Percentiles rank a stretch among this genome's conserved stretches.
Evolutionary conservation across 2,113 vertebrate genomes (phyloP).

Genomic region (Cinclus mexicanus): DNA sequence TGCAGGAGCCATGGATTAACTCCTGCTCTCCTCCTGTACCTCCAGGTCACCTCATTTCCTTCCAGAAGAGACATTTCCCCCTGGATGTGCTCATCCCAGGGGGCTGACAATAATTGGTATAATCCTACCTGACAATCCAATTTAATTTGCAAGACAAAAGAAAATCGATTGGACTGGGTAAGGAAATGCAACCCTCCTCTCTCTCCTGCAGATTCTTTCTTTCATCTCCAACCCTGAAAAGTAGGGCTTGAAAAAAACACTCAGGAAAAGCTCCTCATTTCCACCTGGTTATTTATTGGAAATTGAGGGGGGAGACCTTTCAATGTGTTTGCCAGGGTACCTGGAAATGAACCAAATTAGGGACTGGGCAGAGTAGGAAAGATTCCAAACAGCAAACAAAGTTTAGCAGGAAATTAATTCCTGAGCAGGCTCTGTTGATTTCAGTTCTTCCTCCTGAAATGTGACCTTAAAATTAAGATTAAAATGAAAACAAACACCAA

Average conservation of each 20-base stretch:
- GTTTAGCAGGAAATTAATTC: conserved; percentile 46
- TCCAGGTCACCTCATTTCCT: neutral
- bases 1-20: neutral
- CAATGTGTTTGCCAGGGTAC: neutral
- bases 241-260: neutral
- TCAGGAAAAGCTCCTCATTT: conserved; percentile 9
- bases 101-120: neutral
- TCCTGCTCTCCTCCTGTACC: neutral
- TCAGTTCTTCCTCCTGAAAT: neutral
- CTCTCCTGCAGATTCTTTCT: neutral
- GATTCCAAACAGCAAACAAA: neutral
- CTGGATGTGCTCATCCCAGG: neutral
- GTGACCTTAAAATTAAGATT: neutral
- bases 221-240: neutral
- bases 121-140: neutral
- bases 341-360: neutral
- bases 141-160: neutral
- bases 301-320: neutral
- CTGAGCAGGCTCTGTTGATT: neutral
- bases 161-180: neutral
- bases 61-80: neutral
- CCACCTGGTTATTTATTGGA: conserved; percentile 20
- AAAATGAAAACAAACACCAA: neutral
- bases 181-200: neutral
- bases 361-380: neutral